Evolutionary conservation across 2,888 invertebrate genomes (phyloP), one percentile per base, ranked within the genome.

Genomic region (Leptinotarsa juncta): DNA sequence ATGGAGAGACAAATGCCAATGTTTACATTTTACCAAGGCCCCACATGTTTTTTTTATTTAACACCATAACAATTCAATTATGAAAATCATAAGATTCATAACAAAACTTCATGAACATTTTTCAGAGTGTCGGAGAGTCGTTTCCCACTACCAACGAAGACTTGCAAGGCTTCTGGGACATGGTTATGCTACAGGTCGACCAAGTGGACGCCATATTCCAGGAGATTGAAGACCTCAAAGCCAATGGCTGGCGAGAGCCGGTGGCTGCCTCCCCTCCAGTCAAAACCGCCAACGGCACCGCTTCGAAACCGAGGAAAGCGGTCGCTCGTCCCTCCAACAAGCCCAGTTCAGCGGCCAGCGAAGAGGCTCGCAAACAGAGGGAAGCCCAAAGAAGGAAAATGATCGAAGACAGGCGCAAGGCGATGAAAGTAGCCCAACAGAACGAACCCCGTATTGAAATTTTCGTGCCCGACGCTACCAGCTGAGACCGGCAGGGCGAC

Each of bases 111-210:
- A 32, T 32, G 5, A 32, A 32, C 14, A 26, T 18, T 75, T 83
- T 84, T 42, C 88, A 94, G 94, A 92, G 82, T 88, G 90, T 91
- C 32, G 94, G 93, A 78, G 96, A 96, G 84, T 94, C 93, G 77
- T 97, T 96, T 88, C 96, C 95, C 12, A 97, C 97, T 12, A 97
- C 96, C 1, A 89, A 92, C 79, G 94, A 95, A 82, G 98, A 98
- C 88, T 90, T 98, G 78, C 96, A 95, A 83, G 98, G 98, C 0
- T 98, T 98, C 90, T 98, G 98, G 98, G 98, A 98, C 88, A 97
- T 98, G 97, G 96, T 98, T 48, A 93, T 94, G 87, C 90, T 98
- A 67, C 97, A 98, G 89, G 95, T 98, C 23, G 92, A 93, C 76
- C 95, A 97, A 84, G 93, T 98, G 71, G 93, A 96, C 85, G 91